Evolutionary conservation across 1,140 invertebrate genomes (phyloP).

Genomic region (Ectropis grisescens): DNA sequence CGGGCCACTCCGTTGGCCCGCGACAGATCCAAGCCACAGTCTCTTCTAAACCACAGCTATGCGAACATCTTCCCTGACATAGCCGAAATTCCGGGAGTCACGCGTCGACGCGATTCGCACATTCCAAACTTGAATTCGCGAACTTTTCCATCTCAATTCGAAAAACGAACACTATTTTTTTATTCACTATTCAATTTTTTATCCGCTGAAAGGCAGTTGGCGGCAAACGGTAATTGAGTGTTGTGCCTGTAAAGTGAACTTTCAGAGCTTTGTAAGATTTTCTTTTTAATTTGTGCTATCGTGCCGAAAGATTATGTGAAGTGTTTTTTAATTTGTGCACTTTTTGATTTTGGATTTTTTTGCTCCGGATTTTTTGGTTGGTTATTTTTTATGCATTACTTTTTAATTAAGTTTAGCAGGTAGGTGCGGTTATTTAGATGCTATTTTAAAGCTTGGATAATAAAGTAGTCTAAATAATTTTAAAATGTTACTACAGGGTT

Average conservation of each 20-base stretch:
- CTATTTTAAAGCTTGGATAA: not conserved
- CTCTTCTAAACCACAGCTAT: slow-evolving; percentile 67
- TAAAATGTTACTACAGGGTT: too few species aligned
- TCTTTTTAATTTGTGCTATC: slow-evolving; percentile 28
- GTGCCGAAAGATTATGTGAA: slow-evolving; percentile 52
- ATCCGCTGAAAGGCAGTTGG: too few species aligned
- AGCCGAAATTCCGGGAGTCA: slow-evolving; percentile 52
- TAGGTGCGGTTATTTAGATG: slow-evolving; percentile 4
- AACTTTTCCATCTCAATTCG: slow-evolving; percentile 23
- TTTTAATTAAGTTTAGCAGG: slow-evolving; percentile 3
- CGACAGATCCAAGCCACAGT: slow-evolving; percentile 57
- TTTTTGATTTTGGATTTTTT: slow-evolving; percentile 57
- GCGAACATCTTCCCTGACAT: slow-evolving; percentile 64
- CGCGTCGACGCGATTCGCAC: slow-evolving; percentile 46
- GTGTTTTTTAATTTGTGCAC: slow-evolving; percentile 61
- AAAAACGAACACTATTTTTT: slow-evolving; percentile 14
- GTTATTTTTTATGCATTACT: slow-evolving; percentile 33
- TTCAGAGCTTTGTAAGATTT: slow-evolving; percentile 43
- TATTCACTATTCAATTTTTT: too few species aligned
- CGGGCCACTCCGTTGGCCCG: slow-evolving; percentile 47
- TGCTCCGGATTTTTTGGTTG: slow-evolving; percentile 56
- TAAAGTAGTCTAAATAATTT: too few species aligned
- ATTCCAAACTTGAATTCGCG: slow-evolving; percentile 25
- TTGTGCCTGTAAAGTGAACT: slow-evolving; percentile 56
- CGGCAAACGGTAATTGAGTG: slow-evolving; percentile 63